phyloP scores from a whole-genome alignment of 2,888 invertebrate species.

The Glaucopsyche alexis region DNA sequence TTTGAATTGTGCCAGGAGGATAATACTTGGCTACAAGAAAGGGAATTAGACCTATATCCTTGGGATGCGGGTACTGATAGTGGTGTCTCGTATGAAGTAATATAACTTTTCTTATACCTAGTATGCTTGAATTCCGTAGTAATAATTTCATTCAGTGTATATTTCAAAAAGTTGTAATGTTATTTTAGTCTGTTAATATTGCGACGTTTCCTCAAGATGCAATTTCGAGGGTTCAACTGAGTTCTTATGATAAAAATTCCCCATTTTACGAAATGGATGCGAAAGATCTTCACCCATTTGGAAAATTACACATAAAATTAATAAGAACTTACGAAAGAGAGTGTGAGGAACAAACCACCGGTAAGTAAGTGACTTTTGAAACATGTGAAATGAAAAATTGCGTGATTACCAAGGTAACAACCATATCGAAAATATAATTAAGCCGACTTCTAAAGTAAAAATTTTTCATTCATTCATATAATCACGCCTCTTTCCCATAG shows the following conservation, averaged over 20 bases:
- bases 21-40: constrained; percentile 92
- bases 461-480: no score
- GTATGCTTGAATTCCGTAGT: no score
- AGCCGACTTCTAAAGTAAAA: no score
- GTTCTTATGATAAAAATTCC: constrained; percentile 66
- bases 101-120: not conserved
- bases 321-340: constrained; percentile 61
- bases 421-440: no score
- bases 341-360: constrained; percentile 50
- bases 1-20: constrained; percentile 92
- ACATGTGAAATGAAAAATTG: not conserved
- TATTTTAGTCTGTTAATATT: constrained; percentile 59
- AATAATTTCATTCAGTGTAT: no score
- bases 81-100: constrained; percentile 93
- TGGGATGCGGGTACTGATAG: constrained; percentile 98
- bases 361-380: constrained; percentile 39
- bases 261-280: constrained; percentile 68
- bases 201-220: constrained; percentile 66
- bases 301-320: constrained; percentile 59
- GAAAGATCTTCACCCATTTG: constrained; percentile 67
- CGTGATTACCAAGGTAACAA: not conserved
- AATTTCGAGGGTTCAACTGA: constrained; percentile 61
- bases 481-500: no score
- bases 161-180: not conserved
- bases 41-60: constrained; percentile 92